Evolutionary conservation across 2,888 invertebrate genomes (phyloP).

Genomic region (Julus scandinavius): DNA sequence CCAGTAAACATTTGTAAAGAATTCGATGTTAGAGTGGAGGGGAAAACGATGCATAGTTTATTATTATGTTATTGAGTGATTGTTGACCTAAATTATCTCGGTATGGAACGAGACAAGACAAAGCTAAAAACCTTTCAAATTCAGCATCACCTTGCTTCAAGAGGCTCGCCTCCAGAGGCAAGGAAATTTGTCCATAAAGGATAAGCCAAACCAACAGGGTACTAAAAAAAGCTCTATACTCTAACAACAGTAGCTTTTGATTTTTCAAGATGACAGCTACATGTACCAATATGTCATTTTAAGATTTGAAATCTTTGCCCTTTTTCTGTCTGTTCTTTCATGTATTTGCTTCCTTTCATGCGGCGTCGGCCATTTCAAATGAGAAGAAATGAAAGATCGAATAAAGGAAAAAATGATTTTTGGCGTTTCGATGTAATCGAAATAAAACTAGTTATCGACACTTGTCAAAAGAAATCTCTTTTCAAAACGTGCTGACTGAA

Average conservation of each 20-base stretch:
- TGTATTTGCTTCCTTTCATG: background rate
- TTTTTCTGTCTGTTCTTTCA: constrained; percentile 24
- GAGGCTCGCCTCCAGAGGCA: no score
- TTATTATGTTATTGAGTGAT: no score
- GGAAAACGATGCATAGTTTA: no score
- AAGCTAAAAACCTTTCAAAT: no score
- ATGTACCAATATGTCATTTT: constrained; percentile 34
- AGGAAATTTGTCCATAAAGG: no score
- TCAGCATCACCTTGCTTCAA: no score
- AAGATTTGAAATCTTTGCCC: constrained; percentile 29
- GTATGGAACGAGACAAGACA: no score
- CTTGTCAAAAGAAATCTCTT: constrained; percentile 10
- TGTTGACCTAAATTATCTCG: no score
- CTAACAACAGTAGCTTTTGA: background rate
- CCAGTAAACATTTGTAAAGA: no score
- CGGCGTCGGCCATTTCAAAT: constrained; percentile 11
- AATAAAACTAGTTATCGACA: constrained; percentile 42
- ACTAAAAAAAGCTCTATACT: background rate
- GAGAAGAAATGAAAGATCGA: constrained; percentile 39
- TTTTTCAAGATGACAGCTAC: constrained; percentile 6
- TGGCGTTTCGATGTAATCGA: constrained; percentile 23
- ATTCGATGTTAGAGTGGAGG: no score
- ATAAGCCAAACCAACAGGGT: background rate
- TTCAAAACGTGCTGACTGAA: background rate
- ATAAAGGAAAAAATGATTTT: constrained; percentile 36